Evolutionary conservation across 2,113 vertebrate species (phyloP), one percentile per base, ranked within the genome.

Genomic region (Bothrops jararaca): DNA sequence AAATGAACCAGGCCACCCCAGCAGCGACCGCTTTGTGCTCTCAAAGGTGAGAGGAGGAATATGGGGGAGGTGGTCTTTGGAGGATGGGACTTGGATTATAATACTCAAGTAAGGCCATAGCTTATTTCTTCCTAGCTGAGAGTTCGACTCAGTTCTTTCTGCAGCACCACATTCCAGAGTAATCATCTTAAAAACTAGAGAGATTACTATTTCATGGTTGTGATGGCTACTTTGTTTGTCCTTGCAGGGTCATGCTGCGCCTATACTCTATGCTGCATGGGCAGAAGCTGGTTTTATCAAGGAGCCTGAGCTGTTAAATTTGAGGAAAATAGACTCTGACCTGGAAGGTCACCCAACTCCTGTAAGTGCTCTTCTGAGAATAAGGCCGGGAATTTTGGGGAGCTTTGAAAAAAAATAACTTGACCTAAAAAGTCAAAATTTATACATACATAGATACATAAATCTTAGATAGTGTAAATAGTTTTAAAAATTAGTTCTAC

Each of bases 321-420:
- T 98, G 94, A 96, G 98, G 29, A 98, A 97, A 88, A 88, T 98
- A 5, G 97, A 98, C 93, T 96, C 95, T 91, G 97, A 98, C 12
- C 93, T 98, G 92, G 98, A 98, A 95, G 98, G 98, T 1, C 98
- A 98, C 45, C 98, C 98, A 15, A 98, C 98, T 9, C 98, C 98
- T 6, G 90, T 94, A 56, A 92, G 74, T 92, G 48, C 56, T 64
- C 64, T 64, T n/a, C 54, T 39, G 34, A 5, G 12, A 34, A 10
- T 26, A 45, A 23, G 7, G 5, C 13, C 48, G 60, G 7, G 12
- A 20, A 3, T n/a, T 39, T 90, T n/a, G 39, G 60, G 20, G 20
- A 24, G n/a, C 26, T n/a, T 39, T n/a, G 26, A 0, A 20, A 9
- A 9, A 22, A 2, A 60, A 15, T 45, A 89, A 34, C 26, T 88